These are phyloP conservation scores for Brachynemurus nebulosus DNA, from an alignment of 2,888 invertebrate species.

Conservation along the genomic window DNA sequence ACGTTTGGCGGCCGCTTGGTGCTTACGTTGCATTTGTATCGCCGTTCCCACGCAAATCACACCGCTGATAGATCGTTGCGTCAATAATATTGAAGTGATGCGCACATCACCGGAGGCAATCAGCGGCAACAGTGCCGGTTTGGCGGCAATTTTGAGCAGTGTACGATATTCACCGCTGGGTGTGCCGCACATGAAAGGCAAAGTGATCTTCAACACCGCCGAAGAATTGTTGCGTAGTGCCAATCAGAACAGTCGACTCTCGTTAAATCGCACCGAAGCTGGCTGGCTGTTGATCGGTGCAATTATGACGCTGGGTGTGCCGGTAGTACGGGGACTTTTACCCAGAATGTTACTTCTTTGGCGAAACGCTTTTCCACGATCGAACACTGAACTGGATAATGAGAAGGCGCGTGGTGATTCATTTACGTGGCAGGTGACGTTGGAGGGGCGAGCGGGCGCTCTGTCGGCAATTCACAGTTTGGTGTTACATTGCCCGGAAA, in stretches of 20 bases:
- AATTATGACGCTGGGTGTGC: slow-evolving; percentile 86
- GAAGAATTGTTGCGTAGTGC: slow-evolving; percentile 93
- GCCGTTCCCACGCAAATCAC: slow-evolving; percentile 92
- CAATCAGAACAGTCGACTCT: slow-evolving; percentile 89
- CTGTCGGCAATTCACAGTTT: slow-evolving; percentile 92
- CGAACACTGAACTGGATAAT: slow-evolving; percentile 90
- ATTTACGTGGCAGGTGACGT: slow-evolving; percentile 97
- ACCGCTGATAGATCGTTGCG: slow-evolving; percentile 80
- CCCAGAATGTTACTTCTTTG: slow-evolving; percentile 89
- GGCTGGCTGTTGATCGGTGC: slow-evolving; percentile 96
- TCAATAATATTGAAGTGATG: slow-evolving; percentile 77
- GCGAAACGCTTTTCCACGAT: slow-evolving; percentile 96
- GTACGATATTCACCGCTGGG: slow-evolving; percentile 82
- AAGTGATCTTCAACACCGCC: slow-evolving; percentile 93
- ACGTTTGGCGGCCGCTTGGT: slow-evolving; percentile 89
- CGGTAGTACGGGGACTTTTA: slow-evolving; percentile 82
- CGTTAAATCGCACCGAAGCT: slow-evolving; percentile 88
- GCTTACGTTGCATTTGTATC: slow-evolving; percentile 78
- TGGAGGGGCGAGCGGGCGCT: slow-evolving; percentile 94
- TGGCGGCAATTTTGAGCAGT: slow-evolving; percentile 88
- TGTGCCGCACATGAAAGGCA: slow-evolving; percentile 92
- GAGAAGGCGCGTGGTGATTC: slow-evolving; percentile 93
- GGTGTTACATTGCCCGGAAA: slow-evolving; percentile 75
- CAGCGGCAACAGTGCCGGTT: slow-evolving; percentile 76
- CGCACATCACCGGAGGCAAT: slow-evolving; percentile 81